Evolutionary conservation across 2,797 vertebrate genomes (phyloP).

Genomic region (Pristis pectinata): DNA sequence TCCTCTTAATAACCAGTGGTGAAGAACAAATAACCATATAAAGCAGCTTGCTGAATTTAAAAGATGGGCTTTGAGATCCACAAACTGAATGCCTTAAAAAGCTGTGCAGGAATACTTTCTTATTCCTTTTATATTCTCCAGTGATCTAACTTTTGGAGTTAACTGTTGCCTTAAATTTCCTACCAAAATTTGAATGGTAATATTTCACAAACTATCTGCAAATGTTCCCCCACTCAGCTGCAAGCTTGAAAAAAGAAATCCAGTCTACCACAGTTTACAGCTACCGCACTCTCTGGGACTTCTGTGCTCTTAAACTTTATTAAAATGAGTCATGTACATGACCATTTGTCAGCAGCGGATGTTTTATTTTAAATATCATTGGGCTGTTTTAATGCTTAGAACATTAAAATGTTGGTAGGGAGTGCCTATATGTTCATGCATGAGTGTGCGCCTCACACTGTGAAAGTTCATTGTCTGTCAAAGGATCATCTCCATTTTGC

Average conservation of each 20-base stretch:
- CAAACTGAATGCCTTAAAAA: constrained; percentile 40
- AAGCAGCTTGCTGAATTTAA: constrained; percentile 35
- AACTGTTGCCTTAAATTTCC: background rate
- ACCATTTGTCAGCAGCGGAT: background rate
- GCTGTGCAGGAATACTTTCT: constrained; percentile 38
- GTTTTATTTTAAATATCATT: background rate
- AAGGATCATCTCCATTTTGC: background rate
- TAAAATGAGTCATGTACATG: background rate
- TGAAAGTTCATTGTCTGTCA: background rate
- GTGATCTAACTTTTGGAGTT: background rate
- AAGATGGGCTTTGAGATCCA: constrained; percentile 36
- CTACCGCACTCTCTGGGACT: background rate
- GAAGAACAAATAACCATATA: constrained; percentile 20
- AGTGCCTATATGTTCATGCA: too few relatives aligned
- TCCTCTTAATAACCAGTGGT: background rate
- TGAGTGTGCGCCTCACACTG: too few relatives aligned
- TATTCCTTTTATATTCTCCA: constrained; percentile 17
- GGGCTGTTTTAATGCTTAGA: background rate
- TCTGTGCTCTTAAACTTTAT: background rate
- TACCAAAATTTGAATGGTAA: background rate
- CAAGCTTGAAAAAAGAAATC: background rate
- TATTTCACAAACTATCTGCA: background rate
- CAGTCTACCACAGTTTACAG: background rate
- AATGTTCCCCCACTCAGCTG: background rate
- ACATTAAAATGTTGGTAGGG: background rate